Base-by-base conservation (phyloP, 2,797 vertebrate genomes). In the Myotis myotis region DNA sequence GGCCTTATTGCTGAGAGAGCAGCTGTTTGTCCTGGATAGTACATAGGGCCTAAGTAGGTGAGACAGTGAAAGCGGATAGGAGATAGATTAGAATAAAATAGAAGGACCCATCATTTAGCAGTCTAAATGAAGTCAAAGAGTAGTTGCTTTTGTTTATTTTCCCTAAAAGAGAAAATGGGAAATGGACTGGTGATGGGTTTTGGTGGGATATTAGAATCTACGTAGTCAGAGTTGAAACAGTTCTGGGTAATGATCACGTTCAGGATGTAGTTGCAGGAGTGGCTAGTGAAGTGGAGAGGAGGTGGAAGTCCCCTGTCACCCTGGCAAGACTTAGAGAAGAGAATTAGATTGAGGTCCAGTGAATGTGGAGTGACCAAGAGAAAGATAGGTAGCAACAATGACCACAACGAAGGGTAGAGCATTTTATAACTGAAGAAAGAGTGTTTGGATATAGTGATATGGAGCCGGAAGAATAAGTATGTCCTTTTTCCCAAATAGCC, bases 111-210 rank as follows among this genome's bases (percentile, higher is more conserved):
- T 25, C 44, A 49, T 57, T 41, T 79, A 76, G 20, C 44, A 33
- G 19, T 53, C 33, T 66, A 80, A 88, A 70, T 88, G 51, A 91
- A 11, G 38, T 70, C 28, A 74, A 89, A 93, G 10, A 49, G 8
- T 72, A 13, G 13, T 55, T 70, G 38, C n/a, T 91, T 92, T 88
- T 80, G 12, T 68, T 87, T 93, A 51, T 71, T 84, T 79, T 68
- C 23, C 70, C 90, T 94, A 91, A 93, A 91, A 93, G 51, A 79
- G 2, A 84, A 68, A 84, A 60, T 91, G 51, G 57, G 71, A 81
- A 86, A 41, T n/a, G 4, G 60, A 44, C 53, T 47, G 53, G 30
- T 78, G 62, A 51, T 72, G 49, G 30, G 72, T 89, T 66, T 68
- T 64, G 36, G 25, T 82, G 36, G n/a, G 2, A 51, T 64, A 47